phyloP scores from a whole-genome alignment of 37 sponge, comb jelly and placozoan species.

The Crambe crambe region DNA sequence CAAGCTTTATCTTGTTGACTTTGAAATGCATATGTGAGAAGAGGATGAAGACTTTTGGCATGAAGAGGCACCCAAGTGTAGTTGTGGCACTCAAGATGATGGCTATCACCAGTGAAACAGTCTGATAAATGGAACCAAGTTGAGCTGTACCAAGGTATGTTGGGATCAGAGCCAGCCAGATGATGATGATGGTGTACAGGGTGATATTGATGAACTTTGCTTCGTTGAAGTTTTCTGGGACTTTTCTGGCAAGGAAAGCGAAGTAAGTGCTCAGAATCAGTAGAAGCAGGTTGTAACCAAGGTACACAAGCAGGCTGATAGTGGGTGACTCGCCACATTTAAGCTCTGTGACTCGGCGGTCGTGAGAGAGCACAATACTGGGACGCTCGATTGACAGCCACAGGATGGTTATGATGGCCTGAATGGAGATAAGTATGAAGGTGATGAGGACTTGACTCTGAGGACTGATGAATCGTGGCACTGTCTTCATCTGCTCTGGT shows the following conservation, averaged over 20 bases:
- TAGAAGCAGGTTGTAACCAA: constrained; percentile 53
- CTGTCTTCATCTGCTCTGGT: background rate
- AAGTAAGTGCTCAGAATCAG: constrained; percentile 51
- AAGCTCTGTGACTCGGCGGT: constrained; percentile 4
- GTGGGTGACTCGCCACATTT: constrained; percentile 38
- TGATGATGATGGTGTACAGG: constrained; percentile 30
- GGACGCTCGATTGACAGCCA: constrained; percentile 39
- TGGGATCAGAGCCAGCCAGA: constrained; percentile 71
- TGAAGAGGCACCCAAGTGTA: constrained; percentile 33
- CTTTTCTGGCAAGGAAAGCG: constrained; percentile 52
- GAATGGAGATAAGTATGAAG: constrained; percentile 33
- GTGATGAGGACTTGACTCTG: constrained; percentile 61
- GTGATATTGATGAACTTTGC: constrained; percentile 58
- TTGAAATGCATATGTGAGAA: too few relatives aligned
- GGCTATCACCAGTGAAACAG: constrained; percentile 42
- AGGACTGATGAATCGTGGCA: constrained; percentile 27
- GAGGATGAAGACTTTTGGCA: constrained; percentile 44
- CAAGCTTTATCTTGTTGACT: too few relatives aligned
- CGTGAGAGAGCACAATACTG: background rate
- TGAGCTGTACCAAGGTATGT: constrained; percentile 32
- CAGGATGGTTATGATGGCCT: constrained; percentile 33
- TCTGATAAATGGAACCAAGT: constrained; percentile 25
- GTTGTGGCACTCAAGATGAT: constrained; percentile 58
- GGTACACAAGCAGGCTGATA: constrained; percentile 14
- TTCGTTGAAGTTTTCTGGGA: constrained; percentile 75